Conservation (phyloP, 2,113 vertebrate genomes). For the Leucopternis melanops region DNA sequence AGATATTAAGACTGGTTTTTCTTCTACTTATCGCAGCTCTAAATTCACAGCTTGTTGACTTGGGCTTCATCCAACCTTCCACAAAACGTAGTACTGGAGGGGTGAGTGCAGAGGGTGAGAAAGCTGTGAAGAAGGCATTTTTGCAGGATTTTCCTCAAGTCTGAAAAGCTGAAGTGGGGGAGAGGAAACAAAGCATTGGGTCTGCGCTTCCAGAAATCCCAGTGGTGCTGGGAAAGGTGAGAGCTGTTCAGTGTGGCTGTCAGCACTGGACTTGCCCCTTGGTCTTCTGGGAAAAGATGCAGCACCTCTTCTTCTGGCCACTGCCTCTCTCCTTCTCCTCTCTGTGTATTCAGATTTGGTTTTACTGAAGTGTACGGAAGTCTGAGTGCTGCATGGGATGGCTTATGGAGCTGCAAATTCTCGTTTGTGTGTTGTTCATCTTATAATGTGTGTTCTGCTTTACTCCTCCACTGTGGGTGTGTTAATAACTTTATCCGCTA, state of each 20-base stretch:
- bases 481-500: not conserved
- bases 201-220: not conserved
- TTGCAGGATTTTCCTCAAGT: not conserved
- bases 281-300: not conserved
- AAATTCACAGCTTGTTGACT: not conserved
- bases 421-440: not conserved
- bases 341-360: not conserved
- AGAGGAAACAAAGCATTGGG: not conserved
- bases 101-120: not conserved
- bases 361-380: not conserved
- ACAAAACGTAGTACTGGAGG: not conserved
- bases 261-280: too few relatives aligned
- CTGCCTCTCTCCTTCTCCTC: not conserved
- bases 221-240: not conserved
- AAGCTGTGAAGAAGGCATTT: not conserved
- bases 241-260: not conserved
- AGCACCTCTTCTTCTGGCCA: not conserved
- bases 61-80: not conserved
- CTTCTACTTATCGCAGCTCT: not conserved
- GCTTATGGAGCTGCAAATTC: not conserved
- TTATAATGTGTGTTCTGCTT: not conserved
- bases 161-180: not conserved
- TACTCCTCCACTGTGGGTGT: not conserved
- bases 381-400: fast-evolving
- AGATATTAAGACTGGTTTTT: not conserved